Evolutionary conservation across 2,113 vertebrate species (phyloP).

Genomic region (Ophiodon elongatus): DNA sequence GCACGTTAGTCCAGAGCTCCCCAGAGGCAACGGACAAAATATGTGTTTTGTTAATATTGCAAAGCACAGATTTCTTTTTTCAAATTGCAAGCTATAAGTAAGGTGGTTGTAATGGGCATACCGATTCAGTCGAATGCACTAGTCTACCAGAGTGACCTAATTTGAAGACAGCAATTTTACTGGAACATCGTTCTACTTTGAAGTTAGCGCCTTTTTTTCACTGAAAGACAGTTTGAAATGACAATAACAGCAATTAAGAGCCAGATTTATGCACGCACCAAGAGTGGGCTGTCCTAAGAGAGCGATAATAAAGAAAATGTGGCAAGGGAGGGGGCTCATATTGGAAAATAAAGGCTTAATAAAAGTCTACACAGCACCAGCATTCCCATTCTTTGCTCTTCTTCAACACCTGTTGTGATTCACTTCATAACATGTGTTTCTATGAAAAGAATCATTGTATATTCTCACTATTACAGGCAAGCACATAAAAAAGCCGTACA

Average conservation of each 20-base stretch:
- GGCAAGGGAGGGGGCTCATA: not conserved
- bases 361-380: not conserved
- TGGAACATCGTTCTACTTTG: not conserved
- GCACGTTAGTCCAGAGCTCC: constrained; percentile 8
- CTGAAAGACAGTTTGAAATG: not conserved
- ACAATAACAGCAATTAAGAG: constrained; percentile 4
- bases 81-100: not conserved
- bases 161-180: not conserved
- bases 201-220: not conserved
- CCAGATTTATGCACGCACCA: constrained; percentile 2
- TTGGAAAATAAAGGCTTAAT: not conserved
- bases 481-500: not conserved
- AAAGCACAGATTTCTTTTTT: not conserved
- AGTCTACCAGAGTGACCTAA: not conserved
- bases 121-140: not conserved
- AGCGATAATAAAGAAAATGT: not conserved
- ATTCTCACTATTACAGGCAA: not conserved
- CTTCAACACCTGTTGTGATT: not conserved
- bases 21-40: constrained; percentile 1
- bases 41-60: constrained; percentile 27
- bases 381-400: not conserved
- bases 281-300: not conserved
- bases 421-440: not conserved
- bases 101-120: not conserved
- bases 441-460: not conserved